Percentiles rank a stretch among this genome's conserved stretches.
Evolutionary conservation across 2,888 invertebrate species (phyloP).

Genomic region (Sphecodes monilicornis): DNA sequence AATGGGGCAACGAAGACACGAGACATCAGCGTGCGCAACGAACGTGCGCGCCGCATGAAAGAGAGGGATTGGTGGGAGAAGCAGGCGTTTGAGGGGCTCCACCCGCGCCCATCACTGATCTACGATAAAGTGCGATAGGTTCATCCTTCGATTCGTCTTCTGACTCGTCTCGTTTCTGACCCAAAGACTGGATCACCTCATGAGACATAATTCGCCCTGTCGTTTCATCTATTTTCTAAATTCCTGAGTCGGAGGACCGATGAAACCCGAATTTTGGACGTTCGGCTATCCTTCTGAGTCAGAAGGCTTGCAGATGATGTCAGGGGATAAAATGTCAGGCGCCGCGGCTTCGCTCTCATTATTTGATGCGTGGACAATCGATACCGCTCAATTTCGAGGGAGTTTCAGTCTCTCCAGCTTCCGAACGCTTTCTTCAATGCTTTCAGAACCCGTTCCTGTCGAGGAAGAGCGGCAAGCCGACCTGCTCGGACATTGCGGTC

Average conservation of each 20-base stretch:
- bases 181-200: no score
- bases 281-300: background rate
- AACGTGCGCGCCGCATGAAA: no score
- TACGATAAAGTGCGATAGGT: no score
- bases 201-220: no score
- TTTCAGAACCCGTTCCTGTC: slow-evolving; percentile 87
- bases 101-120: no score
- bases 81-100: no score
- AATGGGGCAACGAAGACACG: no score
- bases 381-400: slow-evolving; percentile 70
- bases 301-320: background rate
- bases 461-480: slow-evolving; percentile 76
- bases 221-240: background rate
- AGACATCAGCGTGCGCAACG: no score
- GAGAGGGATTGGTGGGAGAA: no score
- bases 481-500: slow-evolving; percentile 71
- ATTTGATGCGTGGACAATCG: slow-evolving; percentile 66
- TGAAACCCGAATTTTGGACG: background rate
- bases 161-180: background rate
- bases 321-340: background rate
- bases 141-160: no score
- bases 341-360: slow-evolving; percentile 51
- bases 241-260: background rate
- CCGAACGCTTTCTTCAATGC: background rate
- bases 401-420: background rate